phyloP scores from a whole-genome alignment of 2,797 vertebrate genomes.

The Nasua narica region DNA sequence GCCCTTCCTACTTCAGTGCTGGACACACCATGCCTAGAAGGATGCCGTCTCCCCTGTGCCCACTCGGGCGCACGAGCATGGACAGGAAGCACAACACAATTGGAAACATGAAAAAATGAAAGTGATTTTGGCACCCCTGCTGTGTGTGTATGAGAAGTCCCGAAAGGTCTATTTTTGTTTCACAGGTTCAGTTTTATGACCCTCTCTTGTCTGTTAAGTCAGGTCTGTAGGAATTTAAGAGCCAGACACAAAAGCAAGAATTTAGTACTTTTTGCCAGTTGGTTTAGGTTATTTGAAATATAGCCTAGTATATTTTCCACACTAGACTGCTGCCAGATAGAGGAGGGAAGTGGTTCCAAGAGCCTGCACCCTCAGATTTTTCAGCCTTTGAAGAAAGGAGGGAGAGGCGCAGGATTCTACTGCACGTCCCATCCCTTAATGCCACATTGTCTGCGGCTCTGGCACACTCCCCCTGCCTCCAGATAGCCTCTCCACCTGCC shows the following conservation, averaged over 20 bases:
- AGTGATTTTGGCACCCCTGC: constrained; percentile 62
- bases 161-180: constrained; percentile 74
- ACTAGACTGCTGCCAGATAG: constrained; percentile 65
- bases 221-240: constrained; percentile 78
- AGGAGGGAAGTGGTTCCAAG: constrained; percentile 41
- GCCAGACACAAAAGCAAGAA: constrained; percentile 71
- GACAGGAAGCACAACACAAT: neutral
- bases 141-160: constrained; percentile 51
- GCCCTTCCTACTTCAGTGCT: neutral
- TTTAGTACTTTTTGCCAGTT: constrained; percentile 46
- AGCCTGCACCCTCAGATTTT: constrained; percentile 36
- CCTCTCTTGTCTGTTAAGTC: constrained; percentile 72
- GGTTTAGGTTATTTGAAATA: constrained; percentile 72
- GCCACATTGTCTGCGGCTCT: neutral
- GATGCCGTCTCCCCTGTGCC: neutral
- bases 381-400: neutral
- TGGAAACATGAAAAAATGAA: constrained; percentile 27
- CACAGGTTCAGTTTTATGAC: constrained; percentile 74
- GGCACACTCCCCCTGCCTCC: neutral
- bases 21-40: neutral
- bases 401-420: neutral
- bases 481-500: neutral
- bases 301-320: constrained; percentile 75
- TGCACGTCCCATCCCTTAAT: neutral
- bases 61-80: neutral